Evolutionary conservation across 2,888 invertebrate species (phyloP), one percentile per base, ranked within the genome.

Genomic region (Polydrusus pterygomalis): DNA sequence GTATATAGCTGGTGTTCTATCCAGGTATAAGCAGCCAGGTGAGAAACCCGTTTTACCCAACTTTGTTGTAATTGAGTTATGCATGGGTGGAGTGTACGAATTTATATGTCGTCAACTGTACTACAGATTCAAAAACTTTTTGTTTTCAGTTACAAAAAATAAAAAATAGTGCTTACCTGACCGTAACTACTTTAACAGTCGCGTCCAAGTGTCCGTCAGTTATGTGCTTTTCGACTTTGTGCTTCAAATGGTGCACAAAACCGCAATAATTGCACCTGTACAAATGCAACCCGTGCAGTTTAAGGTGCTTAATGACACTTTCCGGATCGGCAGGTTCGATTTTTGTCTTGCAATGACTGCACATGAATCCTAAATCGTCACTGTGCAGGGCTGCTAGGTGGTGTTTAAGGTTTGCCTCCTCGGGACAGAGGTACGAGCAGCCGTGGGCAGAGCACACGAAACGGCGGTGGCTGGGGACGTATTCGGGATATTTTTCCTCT

Each of bases 311-410:
- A 11, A 93, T 86, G 72, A 95, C 77, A 47, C 54, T 79, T 34
- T 85, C 85, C 3, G 82, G 79, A 54, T 84, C 84, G 6, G 80
- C 67, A 49, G 91, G 87, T 11, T 88, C 87, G 60, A 91, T 88
- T 74, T 90, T 87, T 11, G 89, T 87, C 18, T 91, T 90, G 85
- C 96, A 96, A 86, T 96, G 95, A 0, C 92, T 91, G 85, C 96
- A 96, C 15, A 80, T 83, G 78, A 87, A 87, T 0, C 74, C 75
- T 0, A 78, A 87, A 54, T 92, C 90, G 25, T 91, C 90, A 0
- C 89, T 88, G 84, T 95, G 95, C 63, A 95, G 87, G 0, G 94
- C 92, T 79, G 91, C 91, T 87, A 95, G 90, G 85, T 96, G 95
- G 80, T 90, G 90, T 20, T 92, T 90, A 56, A 95, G 88, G 90